phyloP scores from a whole-genome alignment of 2,888 invertebrate species.

The Dichetophora obliterata region DNA sequence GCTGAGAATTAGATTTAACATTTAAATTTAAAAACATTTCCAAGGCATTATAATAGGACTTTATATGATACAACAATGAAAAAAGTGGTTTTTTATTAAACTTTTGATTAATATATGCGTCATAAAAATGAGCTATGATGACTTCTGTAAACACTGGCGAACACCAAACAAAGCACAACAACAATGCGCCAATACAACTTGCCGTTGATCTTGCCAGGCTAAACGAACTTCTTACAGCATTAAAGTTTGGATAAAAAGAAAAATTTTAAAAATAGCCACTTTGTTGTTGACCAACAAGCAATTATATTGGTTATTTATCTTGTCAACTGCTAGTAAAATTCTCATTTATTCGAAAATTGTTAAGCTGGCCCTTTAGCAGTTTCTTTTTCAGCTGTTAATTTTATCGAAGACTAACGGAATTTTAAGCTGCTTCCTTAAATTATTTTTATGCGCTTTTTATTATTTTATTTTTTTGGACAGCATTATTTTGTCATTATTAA shows the following conservation, averaged over 20 bases:
- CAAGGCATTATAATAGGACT: no score
- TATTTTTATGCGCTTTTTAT: slow-evolving; percentile 36
- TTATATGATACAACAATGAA: neutral
- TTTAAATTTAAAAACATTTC: no score
- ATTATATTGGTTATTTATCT: neutral
- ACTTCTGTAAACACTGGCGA: no score
- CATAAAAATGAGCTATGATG: neutral
- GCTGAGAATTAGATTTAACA: no score
- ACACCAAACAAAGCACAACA: no score
- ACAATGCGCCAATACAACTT: no score
- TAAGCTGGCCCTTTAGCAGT: no score
- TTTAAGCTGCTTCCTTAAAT: neutral
- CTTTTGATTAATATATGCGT: neutral
- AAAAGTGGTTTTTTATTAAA: neutral
- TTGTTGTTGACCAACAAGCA: no score
- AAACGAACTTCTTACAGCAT: no score
- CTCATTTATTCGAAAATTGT: neutral
- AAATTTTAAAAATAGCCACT: no score
- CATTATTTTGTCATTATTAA: slow-evolving; percentile 37
- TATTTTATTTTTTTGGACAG: slow-evolving; percentile 14
- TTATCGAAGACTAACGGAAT: neutral
- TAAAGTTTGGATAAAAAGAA: no score
- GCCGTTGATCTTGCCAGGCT: no score
- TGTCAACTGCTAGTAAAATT: slow-evolving; percentile 13
- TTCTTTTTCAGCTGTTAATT: neutral